phyloP scores from a whole-genome alignment of 2,888 invertebrate genomes.

The Pandemis heparana region DNA sequence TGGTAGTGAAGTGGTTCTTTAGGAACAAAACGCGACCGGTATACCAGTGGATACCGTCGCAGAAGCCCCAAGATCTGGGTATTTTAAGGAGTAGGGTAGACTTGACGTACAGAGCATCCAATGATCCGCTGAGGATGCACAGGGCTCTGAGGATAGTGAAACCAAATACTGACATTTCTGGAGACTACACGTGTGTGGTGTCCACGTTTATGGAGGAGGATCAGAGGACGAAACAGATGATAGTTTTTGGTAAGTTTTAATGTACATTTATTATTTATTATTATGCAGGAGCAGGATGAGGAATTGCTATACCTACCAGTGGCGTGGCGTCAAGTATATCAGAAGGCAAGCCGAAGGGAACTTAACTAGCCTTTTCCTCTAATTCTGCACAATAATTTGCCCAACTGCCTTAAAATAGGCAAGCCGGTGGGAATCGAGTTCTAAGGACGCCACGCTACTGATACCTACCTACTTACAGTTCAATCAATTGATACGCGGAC shows the following conservation, averaged over 20 bases:
- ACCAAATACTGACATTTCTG: constrained; percentile 90
- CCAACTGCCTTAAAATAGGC: too few relatives aligned
- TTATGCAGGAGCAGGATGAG: too few relatives aligned
- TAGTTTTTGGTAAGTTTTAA: constrained; percentile 86
- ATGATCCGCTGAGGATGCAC: constrained; percentile 88
- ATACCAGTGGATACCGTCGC: constrained; percentile 92
- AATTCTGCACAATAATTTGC: too few relatives aligned
- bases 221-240: constrained; percentile 87
- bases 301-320: too few relatives aligned
- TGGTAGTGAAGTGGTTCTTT: constrained; percentile 92
- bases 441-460: too few relatives aligned
- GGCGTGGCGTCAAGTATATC: too few relatives aligned
- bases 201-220: constrained; percentile 90
- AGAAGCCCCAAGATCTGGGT: constrained; percentile 88
- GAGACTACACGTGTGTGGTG: constrained; percentile 91
- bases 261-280: too few relatives aligned
- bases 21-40: constrained; percentile 88
- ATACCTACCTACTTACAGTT: not conserved
- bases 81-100: constrained; percentile 85
- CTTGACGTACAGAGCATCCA: constrained; percentile 87
- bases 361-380: too few relatives aligned
- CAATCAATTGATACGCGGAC: too few relatives aligned
- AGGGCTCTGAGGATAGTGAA: constrained; percentile 90
- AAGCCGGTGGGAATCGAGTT: too few relatives aligned
- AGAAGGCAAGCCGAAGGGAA: too few relatives aligned